A percentile compares a stretch with the other conserved stretches of the same genome.
phyloP scores from a whole-genome alignment of 2,888 invertebrate species.

The Thereva nobilitata region DNA sequence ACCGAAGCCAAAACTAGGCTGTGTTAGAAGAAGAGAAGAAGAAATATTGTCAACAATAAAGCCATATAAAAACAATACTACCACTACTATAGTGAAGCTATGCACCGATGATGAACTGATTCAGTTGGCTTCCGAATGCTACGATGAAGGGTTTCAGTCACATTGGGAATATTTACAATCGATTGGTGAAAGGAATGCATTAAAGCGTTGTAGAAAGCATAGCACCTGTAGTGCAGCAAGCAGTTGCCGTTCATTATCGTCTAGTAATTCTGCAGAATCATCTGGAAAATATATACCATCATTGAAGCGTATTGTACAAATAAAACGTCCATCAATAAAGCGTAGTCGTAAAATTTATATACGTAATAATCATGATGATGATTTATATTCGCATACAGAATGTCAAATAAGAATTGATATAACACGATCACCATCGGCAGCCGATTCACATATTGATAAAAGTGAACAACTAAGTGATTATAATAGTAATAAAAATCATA shows the following conservation, averaged over 20 bases:
- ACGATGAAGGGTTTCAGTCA: constrained; percentile 53
- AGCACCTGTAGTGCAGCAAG: constrained; percentile 18
- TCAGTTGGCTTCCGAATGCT: constrained; percentile 54
- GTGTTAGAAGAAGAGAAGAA: background rate
- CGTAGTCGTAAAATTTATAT: constrained; percentile 17
- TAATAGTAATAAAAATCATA: constrained; percentile 14
- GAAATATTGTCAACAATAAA: too few relatives aligned
- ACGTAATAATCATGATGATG: background rate
- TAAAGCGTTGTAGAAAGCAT: constrained; percentile 41
- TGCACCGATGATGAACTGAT: constrained; percentile 31
- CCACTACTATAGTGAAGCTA: background rate
- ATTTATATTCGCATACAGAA: background rate
- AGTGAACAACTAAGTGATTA: background rate
- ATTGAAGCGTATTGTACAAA: constrained; percentile 22
- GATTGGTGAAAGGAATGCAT: constrained; percentile 51
- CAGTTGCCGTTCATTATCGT: constrained; percentile 24
- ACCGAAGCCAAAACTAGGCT: constrained; percentile 10
- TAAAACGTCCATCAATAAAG: constrained; percentile 36
- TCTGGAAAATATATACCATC: constrained; percentile 9
- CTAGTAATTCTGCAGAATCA: constrained; percentile 10
- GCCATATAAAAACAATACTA: too few relatives aligned
- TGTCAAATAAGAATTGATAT: constrained; percentile 52
- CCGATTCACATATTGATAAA: background rate
- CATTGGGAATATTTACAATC: constrained; percentile 55
- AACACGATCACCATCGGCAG: constrained; percentile 38